Conservation (phyloP, 2,797 vertebrate genomes). For the Choloepus didactylus region DNA sequence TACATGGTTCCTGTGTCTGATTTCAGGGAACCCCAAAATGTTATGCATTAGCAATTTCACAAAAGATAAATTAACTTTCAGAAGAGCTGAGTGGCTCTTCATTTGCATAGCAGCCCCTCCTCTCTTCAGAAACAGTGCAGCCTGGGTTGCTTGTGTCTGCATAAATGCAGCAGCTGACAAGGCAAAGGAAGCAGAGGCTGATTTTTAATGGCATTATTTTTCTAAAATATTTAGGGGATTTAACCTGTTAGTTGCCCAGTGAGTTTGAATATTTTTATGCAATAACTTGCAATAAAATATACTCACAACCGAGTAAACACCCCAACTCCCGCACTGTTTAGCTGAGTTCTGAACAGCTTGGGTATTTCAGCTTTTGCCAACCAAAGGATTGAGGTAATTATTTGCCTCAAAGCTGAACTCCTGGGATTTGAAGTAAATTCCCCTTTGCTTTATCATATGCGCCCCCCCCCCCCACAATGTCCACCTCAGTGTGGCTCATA, state of each 20-base stretch:
- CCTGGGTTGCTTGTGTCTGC: slow-evolving; percentile 40
- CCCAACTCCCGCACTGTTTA: background rate
- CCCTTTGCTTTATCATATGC: background rate
- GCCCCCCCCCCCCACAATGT: background rate
- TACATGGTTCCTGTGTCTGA: background rate
- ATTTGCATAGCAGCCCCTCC: slow-evolving; percentile 28
- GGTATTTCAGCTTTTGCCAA: slow-evolving; percentile 17
- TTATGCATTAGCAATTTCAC: background rate
- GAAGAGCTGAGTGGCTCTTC: background rate
- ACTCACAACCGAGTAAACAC: slow-evolving; percentile 31
- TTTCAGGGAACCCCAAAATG: slow-evolving; percentile 15
- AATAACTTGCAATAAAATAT: background rate
- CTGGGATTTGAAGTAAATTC: background rate
- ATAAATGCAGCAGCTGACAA: background rate
- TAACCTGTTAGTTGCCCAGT: slow-evolving; percentile 45
- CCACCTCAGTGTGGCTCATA: background rate
- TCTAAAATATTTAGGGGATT: background rate
- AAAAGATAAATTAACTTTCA: slow-evolving; percentile 59
- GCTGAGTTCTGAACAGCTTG: background rate
- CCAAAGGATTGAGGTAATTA: background rate
- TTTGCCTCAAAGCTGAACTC: background rate
- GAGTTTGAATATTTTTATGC: background rate
- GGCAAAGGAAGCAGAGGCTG: background rate
- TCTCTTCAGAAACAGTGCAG: background rate
- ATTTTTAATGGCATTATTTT: slow-evolving; percentile 51